Conservation (phyloP, 2,888 invertebrate genomes). For the Galerucella calmariensis region DNA sequence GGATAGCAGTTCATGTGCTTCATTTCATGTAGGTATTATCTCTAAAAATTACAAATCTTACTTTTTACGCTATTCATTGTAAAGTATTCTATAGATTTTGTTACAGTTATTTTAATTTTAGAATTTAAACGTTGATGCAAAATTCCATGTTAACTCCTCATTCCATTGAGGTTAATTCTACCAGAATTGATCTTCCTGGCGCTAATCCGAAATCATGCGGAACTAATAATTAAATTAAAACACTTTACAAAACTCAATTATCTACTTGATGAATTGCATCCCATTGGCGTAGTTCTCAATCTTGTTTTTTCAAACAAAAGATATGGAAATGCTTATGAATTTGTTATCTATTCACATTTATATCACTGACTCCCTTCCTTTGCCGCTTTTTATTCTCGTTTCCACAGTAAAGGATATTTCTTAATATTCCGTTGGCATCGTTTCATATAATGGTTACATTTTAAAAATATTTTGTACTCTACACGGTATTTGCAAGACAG, state of each 20-base stretch:
- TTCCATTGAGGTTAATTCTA: slow-evolving; percentile 4
- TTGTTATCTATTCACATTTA: too few species aligned
- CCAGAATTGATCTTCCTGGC: slow-evolving; percentile 13
- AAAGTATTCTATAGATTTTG: not conserved
- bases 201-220: slow-evolving; percentile 29
- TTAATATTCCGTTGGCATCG: too few species aligned
- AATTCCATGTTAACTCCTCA: slow-evolving; percentile 15
- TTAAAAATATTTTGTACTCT: too few species aligned
- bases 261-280: slow-evolving; percentile 38
- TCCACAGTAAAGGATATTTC: too few species aligned
- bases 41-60: too few species aligned
- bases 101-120: not conserved
- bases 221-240: slow-evolving; percentile 35
- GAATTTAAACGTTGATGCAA: not conserved
- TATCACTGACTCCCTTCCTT: too few species aligned
- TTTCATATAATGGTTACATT: too few species aligned
- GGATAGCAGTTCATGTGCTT: too few species aligned
- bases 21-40: too few species aligned
- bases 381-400: too few species aligned
- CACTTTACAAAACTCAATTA: slow-evolving; percentile 41
- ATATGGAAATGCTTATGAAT: too few species aligned
- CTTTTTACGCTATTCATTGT: not conserved
- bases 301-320: not conserved
- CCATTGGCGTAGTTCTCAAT: not conserved
- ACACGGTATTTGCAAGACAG: too few species aligned